phyloP scores from a whole-genome alignment of 2,797 vertebrate species.

The Channa striata region DNA sequence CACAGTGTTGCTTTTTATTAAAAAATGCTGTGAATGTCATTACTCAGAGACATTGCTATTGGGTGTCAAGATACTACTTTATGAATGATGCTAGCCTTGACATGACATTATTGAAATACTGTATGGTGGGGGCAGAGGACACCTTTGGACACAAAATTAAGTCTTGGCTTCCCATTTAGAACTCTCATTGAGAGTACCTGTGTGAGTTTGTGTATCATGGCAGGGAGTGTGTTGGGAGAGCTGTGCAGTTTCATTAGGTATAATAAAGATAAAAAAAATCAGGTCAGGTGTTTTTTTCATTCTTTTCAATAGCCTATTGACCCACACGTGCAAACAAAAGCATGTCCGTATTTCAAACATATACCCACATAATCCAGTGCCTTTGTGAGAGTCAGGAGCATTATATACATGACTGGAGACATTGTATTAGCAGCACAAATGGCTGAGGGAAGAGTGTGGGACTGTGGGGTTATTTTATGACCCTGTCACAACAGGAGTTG shows the following conservation, averaged over 20 bases:
- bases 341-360: conserved; percentile 20
- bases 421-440: conserved; percentile 56
- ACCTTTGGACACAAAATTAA: conserved; percentile 39
- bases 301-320: conserved; percentile 13
- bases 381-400: conserved; percentile 35
- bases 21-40: conserved; percentile 56
- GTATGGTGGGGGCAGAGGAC: conserved; percentile 18
- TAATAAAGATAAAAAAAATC: conserved; percentile 24
- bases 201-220: conserved; percentile 10
- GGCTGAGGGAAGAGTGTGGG: conserved; percentile 15
- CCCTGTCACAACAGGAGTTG: conserved; percentile 26
- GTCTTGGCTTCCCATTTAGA: conserved; percentile 30
- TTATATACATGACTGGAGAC: conserved; percentile 38
- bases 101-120: conserved; percentile 46
- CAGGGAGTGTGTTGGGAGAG: background rate
- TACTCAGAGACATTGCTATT: conserved; percentile 48
- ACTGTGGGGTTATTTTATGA: conserved; percentile 35
- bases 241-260: conserved; percentile 19
- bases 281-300: conserved; percentile 34
- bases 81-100: conserved; percentile 32
- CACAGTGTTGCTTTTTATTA: no score
- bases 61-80: conserved; percentile 47
- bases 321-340: conserved; percentile 10
- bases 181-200: conserved; percentile 7
- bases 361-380: conserved; percentile 24